A percentile compares a stretch with the other conserved stretches of the same genome.
Evolutionary conservation across 2,888 invertebrate species (phyloP).

Genomic region (Dendrolimus houi): DNA sequence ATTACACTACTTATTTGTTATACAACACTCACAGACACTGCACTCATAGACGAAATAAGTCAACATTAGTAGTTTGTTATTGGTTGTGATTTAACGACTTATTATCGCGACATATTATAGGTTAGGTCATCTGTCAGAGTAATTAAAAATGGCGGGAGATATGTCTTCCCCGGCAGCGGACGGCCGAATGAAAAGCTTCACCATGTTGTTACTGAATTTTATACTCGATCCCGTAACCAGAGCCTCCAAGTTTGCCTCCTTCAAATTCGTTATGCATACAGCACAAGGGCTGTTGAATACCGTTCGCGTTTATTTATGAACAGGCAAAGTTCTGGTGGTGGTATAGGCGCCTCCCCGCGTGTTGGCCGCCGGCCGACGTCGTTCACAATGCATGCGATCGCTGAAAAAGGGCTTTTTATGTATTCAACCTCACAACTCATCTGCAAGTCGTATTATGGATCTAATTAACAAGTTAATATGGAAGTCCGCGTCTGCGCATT

Average conservation of each 20-base stretch:
- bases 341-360: conserved; percentile 59
- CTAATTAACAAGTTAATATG: conserved; percentile 95
- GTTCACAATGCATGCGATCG: conserved; percentile 68
- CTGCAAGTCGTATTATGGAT: conserved; percentile 93
- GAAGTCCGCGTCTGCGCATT: conserved; percentile 75
- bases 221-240: conserved; percentile 75
- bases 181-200: conserved; percentile 74
- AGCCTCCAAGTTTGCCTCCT: conserved; percentile 77
- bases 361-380: conserved; percentile 38
- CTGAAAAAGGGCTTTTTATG: conserved; percentile 81
- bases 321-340: conserved; percentile 76
- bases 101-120: conserved; percentile 21
- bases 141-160: conserved; percentile 63
- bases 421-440: conserved; percentile 85
- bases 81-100: conserved; percentile 2
- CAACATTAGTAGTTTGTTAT: conserved; percentile 2
- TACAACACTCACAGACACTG: conserved; percentile 6
- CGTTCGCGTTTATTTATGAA: conserved; percentile 78
- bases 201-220: conserved; percentile 77
- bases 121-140: conserved; percentile 23
- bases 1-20: background rate
- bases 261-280: conserved; percentile 79
- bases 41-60: conserved; percentile 5
- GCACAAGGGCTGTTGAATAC: conserved; percentile 79
- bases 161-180: conserved; percentile 70